These are phyloP conservation scores for Bryconaethiops microstoma DNA, from an alignment of 2,797 vertebrate species.

Conservation along the genomic window DNA sequence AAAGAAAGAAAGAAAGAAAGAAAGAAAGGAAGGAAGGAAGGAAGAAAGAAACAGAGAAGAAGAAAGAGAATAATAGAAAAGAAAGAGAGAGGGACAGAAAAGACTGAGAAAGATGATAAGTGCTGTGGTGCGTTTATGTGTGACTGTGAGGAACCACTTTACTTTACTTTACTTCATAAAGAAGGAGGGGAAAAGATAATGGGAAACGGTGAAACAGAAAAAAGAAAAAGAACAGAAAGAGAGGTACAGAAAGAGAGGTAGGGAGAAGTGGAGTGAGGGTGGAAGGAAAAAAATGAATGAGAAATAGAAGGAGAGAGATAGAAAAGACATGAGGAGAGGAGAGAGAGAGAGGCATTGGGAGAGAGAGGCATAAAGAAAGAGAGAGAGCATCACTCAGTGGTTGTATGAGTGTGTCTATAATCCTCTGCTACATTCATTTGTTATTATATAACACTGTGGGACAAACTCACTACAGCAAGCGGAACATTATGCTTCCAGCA, in stretches of 20 bases:
- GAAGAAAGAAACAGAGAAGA: no score
- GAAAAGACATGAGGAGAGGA: not conserved
- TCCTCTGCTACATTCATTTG: not conserved
- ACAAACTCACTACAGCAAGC: constrained; percentile 4
- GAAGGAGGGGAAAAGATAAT: not conserved
- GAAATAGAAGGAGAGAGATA: not conserved
- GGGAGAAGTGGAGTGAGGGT: not conserved
- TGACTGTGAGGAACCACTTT: no score
- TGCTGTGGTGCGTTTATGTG: no score
- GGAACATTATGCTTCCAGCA: constrained; percentile 3
- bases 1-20: no score
- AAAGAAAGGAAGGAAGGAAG: no score
- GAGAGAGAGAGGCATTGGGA: not conserved
- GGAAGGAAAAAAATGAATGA: not conserved
- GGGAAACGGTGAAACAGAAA: not conserved
- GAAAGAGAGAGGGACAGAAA: no score
- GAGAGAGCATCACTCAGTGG: not conserved
- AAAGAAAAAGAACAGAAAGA: not conserved
- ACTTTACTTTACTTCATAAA: not conserved
- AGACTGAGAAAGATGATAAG: no score
- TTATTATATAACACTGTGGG: not conserved
- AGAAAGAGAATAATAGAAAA: no score
- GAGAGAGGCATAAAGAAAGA: not conserved
- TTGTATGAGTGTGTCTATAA: not conserved
- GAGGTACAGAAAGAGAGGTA: not conserved